These are phyloP conservation scores for Pogonocherus hispidulus DNA, from an alignment of 2,888 invertebrate genomes.

Conservation along the genomic window DNA sequence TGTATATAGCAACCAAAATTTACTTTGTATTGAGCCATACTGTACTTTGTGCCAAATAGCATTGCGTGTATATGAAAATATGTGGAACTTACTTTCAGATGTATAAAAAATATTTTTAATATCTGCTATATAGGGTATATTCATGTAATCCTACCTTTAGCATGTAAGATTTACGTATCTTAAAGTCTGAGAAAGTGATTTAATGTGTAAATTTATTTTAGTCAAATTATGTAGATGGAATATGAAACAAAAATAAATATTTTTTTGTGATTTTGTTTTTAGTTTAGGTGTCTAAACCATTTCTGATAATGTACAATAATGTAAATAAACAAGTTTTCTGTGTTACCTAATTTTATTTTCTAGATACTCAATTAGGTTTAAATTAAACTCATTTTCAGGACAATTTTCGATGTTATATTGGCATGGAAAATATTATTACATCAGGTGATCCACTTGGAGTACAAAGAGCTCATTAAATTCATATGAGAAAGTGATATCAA, in stretches of 20 bases:
- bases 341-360: constrained; percentile 15
- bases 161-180: constrained; percentile 50
- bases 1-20: background rate
- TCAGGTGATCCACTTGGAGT: no score
- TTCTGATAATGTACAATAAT: constrained; percentile 33
- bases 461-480: no score
- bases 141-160: constrained; percentile 37
- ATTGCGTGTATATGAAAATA: constrained; percentile 14
- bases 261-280: constrained; percentile 20
- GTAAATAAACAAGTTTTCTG: constrained; percentile 35
- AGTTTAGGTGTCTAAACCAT: constrained; percentile 12
- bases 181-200: constrained; percentile 52
- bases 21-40: constrained; percentile 11
- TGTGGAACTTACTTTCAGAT: constrained; percentile 36
- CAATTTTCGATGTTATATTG: no score
- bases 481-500: no score
- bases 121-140: constrained; percentile 42
- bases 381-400: no score
- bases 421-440: no score
- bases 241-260: constrained; percentile 16
- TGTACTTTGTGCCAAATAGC: constrained; percentile 35
- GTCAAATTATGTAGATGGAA: constrained; percentile 25
- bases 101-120: constrained; percentile 58
- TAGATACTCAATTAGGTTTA: background rate
- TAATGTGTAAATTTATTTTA: constrained; percentile 21